phyloP scores from a whole-genome alignment of 2,113 vertebrate species.

The Rousettus leschenaultii region DNA sequence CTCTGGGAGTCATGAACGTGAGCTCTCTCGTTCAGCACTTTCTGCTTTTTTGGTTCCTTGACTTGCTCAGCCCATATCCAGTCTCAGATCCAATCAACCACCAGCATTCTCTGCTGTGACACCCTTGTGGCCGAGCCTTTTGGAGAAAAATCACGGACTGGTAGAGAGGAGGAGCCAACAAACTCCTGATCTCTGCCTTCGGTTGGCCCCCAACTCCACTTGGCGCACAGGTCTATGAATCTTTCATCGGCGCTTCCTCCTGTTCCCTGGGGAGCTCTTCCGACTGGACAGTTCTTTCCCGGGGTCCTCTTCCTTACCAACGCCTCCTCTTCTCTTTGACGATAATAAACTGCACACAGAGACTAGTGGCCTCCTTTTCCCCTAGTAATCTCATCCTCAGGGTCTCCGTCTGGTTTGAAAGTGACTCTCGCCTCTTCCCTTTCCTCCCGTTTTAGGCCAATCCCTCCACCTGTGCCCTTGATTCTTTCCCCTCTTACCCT shows the following conservation, averaged over 20 bases:
- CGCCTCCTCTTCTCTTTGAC: not conserved
- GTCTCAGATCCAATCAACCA: not conserved
- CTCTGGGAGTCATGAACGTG: not conserved
- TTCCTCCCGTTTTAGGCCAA: not conserved
- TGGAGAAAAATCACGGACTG: not conserved
- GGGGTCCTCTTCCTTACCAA: not conserved
- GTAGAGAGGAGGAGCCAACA: not conserved
- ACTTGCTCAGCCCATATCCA: not conserved
- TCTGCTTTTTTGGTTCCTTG: not conserved
- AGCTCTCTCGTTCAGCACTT: not conserved
- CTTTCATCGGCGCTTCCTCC: not conserved
- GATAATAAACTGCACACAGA: not conserved
- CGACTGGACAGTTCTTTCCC: not conserved
- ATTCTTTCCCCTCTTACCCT: not conserved
- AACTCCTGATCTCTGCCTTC: not conserved
- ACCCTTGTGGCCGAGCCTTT: not conserved
- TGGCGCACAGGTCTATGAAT: rapidly evolving
- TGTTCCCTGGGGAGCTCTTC: not conserved
- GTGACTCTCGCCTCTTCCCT: not conserved
- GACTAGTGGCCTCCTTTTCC: not conserved
- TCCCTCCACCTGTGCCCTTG: not conserved
- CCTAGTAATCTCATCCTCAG: not conserved
- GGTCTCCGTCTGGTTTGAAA: not conserved
- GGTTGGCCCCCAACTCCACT: not conserved
- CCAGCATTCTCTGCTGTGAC: not conserved